Conservation (phyloP, 2,113 vertebrate species). For the Aspidoscelis tigris region DNA sequence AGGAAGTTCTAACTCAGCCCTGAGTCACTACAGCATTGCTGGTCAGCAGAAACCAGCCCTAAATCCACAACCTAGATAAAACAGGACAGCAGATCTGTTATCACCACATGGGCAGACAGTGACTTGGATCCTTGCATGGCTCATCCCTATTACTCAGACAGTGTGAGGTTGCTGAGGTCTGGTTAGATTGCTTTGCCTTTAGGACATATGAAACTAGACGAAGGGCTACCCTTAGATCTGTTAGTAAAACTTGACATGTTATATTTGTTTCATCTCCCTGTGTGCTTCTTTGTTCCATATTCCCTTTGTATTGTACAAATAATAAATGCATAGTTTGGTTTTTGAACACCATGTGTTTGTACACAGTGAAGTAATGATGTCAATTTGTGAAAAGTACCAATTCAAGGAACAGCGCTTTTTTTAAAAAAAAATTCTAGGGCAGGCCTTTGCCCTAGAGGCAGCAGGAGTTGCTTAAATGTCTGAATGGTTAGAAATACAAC, state of each 20-base stretch:
- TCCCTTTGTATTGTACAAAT: neutral
- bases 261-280: neutral
- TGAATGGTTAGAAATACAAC: neutral
- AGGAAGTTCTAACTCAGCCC: constrained; percentile 6
- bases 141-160: constrained; percentile 15
- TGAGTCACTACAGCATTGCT: constrained; percentile 15
- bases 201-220: neutral
- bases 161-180: neutral
- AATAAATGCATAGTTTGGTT: neutral
- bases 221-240: neutral
- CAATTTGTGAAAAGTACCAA: too few species aligned
- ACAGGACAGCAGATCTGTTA: neutral
- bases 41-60: constrained; percentile 12
- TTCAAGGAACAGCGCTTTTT: neutral
- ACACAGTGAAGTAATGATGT: neutral
- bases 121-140: constrained; percentile 9
- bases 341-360: neutral
- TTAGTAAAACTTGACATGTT: neutral
- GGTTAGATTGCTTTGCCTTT: neutral
- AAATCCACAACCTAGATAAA: constrained; percentile 1
- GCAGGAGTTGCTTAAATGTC: neutral
- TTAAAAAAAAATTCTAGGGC: neutral
- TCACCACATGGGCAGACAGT: constrained; percentile 26
- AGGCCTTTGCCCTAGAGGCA: neutral
- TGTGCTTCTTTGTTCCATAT: neutral